A percentile compares a stretch with the other conserved stretches of the same genome.
phyloP scores from a whole-genome alignment of 2,113 vertebrate species.

The Oreochromis spilurus region DNA sequence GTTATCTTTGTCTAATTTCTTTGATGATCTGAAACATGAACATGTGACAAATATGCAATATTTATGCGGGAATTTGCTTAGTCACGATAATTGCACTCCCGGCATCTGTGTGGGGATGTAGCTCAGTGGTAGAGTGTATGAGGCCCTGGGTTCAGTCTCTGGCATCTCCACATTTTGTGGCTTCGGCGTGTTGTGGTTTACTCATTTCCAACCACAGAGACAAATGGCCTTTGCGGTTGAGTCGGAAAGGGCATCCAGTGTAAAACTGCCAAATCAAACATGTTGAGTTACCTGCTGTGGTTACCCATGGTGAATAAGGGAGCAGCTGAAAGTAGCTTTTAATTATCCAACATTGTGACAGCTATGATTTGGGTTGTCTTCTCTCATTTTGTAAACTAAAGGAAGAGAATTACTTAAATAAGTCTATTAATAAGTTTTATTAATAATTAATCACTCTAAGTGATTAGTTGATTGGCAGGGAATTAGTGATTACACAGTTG shows the following conservation, averaged over 20 bases:
- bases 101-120: slow-evolving; percentile 62
- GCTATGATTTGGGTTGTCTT: neutral
- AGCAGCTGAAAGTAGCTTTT: neutral
- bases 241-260: neutral
- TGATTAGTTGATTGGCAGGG: neutral
- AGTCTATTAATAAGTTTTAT: neutral
- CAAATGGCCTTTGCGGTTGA: neutral
- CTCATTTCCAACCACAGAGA: neutral
- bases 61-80: neutral
- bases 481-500: neutral
- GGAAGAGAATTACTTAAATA: neutral
- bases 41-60: neutral
- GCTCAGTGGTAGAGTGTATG: slow-evolving; percentile 78
- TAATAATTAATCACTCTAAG: neutral
- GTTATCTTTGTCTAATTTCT: neutral
- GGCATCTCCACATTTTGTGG: neutral
- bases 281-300: neutral
- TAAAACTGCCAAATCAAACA: neutral
- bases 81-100: neutral
- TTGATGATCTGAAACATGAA: neutral
- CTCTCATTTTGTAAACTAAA: neutral
- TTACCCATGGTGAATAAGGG: neutral
- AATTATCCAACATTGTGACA: neutral
- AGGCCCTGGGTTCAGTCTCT: neutral
- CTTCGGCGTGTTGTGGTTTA: neutral